Percentiles rank a stretch among this genome's conserved stretches.
Conservation (phyloP, 2,888 invertebrate species). For the Ophion obscuratus region DNA sequence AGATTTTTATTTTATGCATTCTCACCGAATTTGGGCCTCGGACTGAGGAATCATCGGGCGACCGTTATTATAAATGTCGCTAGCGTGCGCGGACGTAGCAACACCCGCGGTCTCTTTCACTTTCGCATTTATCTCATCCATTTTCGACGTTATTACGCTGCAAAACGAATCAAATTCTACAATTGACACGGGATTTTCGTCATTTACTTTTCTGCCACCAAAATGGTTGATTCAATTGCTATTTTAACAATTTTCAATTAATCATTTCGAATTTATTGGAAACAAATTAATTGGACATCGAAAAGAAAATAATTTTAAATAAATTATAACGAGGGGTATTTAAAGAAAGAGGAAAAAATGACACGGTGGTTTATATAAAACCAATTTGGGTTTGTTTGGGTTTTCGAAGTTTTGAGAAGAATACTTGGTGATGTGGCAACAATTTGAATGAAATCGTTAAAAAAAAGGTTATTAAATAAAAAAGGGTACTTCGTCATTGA, state of each 20-base stretch:
- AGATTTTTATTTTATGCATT: neutral
- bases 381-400: too few relatives aligned
- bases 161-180: neutral
- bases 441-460: too few relatives aligned
- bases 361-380: too few relatives aligned
- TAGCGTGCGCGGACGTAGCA: conserved; percentile 66
- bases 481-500: too few relatives aligned
- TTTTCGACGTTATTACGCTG: conserved; percentile 72
- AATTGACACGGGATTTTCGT: neutral
- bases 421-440: too few relatives aligned
- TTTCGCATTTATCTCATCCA: conserved; percentile 72
- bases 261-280: neutral
- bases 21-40: conserved; percentile 72
- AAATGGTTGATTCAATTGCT: neutral
- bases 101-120: conserved; percentile 67
- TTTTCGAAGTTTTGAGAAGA: too few relatives aligned
- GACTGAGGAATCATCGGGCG: conserved; percentile 70
- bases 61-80: conserved; percentile 72
- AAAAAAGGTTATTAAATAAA: too few relatives aligned
- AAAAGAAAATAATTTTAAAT: too few relatives aligned
- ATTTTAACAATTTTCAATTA: neutral
- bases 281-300: too few relatives aligned
- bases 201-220: neutral
- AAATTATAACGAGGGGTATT: too few relatives aligned
- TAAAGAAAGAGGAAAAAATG: too few relatives aligned